Percentiles rank a stretch among this genome's conserved stretches.
Conservation (phyloP, 2,113 vertebrate genomes). For the Dicrurus megarhynchus region DNA sequence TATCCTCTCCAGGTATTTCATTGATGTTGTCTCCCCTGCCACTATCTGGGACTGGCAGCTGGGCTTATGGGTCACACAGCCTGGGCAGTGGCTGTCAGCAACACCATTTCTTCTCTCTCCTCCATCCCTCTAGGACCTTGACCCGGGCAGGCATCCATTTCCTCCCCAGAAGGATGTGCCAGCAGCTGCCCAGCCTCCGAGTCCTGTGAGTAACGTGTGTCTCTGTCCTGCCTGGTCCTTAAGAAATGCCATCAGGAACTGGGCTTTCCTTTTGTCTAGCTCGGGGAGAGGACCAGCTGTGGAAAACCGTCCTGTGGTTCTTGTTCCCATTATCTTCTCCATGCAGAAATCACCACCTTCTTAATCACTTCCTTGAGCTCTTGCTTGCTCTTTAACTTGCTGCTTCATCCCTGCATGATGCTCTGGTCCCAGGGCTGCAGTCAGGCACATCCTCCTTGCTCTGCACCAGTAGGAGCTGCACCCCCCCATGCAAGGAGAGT, state of each 20-base stretch:
- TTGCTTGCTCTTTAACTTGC: neutral
- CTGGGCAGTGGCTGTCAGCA: neutral
- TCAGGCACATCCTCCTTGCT: neutral
- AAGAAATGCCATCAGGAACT: neutral
- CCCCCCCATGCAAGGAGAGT: neutral
- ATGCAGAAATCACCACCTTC: neutral
- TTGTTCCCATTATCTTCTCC: neutral
- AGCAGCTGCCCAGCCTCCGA: constrained; percentile 88
- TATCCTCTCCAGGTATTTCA: neutral
- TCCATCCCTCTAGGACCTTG: constrained; percentile 78
- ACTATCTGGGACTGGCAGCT: neutral
- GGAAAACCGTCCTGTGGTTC: neutral
- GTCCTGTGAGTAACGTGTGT: constrained; percentile 83
- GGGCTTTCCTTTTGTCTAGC: neutral
- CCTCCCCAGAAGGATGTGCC: constrained; percentile 88
- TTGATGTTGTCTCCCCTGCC: neutral
- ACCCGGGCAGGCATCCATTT: constrained; percentile 85
- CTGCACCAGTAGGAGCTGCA: neutral
- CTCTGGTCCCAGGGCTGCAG: neutral
- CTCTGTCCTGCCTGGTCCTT: neutral
- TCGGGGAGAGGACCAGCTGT: neutral
- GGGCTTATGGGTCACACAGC: neutral
- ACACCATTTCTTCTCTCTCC: neutral
- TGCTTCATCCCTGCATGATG: neutral
- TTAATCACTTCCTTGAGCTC: neutral